Conservation (phyloP, 2,797 vertebrate species). For the Dermochelys coriacea region DNA sequence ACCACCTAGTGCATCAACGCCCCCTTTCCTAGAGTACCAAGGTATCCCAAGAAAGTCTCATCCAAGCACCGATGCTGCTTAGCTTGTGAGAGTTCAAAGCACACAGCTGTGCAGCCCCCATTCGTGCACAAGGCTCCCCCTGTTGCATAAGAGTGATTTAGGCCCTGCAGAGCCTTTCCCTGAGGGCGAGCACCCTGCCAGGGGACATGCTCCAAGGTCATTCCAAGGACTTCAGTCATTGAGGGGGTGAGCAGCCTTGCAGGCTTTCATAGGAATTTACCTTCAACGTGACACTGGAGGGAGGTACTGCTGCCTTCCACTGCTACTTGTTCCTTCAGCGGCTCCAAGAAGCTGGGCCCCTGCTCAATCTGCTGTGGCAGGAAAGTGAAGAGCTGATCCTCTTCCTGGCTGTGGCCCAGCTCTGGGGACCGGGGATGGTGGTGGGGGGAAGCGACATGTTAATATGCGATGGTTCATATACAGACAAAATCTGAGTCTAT, state of each 20-base stretch:
- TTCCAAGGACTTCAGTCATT: not conserved
- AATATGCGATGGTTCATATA: not conserved
- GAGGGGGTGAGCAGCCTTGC: not conserved
- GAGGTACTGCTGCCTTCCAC: constrained; percentile 63
- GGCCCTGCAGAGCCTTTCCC: not conserved
- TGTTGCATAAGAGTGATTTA: not conserved
- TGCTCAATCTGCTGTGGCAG: constrained; percentile 81
- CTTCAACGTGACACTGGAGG: constrained; percentile 83
- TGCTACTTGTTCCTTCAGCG: constrained; percentile 70
- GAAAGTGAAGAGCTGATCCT: constrained; percentile 76
- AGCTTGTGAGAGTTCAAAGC: not conserved
- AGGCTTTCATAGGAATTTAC: constrained; percentile 57
- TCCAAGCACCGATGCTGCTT: not conserved
- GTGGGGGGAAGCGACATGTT: not conserved
- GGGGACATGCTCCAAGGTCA: not conserved
- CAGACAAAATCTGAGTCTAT: not conserved
- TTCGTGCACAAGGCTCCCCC: not conserved
- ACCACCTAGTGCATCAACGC: not conserved
- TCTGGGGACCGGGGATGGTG: constrained; percentile 68
- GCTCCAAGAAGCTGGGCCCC: constrained; percentile 72
- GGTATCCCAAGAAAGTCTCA: not conserved
- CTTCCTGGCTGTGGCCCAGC: constrained; percentile 74
- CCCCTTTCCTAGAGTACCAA: not conserved
- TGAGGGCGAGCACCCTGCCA: not conserved
- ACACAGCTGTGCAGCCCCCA: not conserved